Base-by-base conservation (phyloP, 1,140 invertebrate species). In the Drosophila micromelanica region DNA sequence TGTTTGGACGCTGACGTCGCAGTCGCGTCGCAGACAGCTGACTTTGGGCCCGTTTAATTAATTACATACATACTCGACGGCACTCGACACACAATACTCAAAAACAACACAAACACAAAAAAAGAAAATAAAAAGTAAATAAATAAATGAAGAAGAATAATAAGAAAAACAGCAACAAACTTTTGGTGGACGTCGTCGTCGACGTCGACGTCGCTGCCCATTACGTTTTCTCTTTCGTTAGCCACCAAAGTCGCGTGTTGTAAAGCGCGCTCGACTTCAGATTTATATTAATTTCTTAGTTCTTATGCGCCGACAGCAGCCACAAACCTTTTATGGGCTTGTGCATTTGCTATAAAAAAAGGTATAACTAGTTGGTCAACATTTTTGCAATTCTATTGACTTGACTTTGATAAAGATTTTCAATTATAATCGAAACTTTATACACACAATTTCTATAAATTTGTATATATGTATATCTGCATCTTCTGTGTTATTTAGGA, bases 21-120 rank as follows among this genome's bases (percentile, higher is more conserved):
- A 45, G 69, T 17, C 37, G 61, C 49, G 40, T 55, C 35, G 43
- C 65, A 51, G 78, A 78, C 82, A 87, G 82, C 82, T 86, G 84
- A 86, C 82, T 87, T 78, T 87, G 70, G 78, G 82, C 52, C 71
- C 71, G 72, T 78, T 86, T 86, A 86, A 86, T 87, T 86, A 86
- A 86, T 86, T 87, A 87, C 82, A 87, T 63, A 77, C 75, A 81
- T 74, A 80, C 40, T 30, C 55, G 40, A 32, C 55, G 40, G 13
- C 23, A 45, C 40, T 57, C 55, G 55, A 30, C 40, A 52, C 30
- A 67, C 51, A 45, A 32, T 40, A 57, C 20, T 35, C 32, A n/a
- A 38, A 42, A 20, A 43, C 45, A 48, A 37, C 54, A 32, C 35
- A 42, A 11, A 51, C 27, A 49, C 51, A 49, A 49, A 12, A 65